phyloP scores from a whole-genome alignment of 2,888 invertebrate genomes.

The Pristionchus maxplancki region DNA sequence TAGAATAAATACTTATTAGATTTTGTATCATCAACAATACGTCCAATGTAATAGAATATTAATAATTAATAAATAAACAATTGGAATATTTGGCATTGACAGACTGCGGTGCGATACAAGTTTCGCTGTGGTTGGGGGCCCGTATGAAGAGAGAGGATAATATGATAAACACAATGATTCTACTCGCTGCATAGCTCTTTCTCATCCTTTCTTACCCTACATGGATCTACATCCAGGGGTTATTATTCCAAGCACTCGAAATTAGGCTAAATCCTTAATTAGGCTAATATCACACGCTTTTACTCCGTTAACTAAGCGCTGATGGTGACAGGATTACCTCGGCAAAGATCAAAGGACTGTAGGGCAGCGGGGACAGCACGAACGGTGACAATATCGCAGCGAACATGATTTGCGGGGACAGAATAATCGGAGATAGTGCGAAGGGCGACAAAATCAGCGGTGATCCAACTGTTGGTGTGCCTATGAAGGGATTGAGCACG shows the following conservation, averaged over 20 bases:
- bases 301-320: slow-evolving; percentile 58
- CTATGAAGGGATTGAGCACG: slow-evolving; percentile 66
- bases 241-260: neutral
- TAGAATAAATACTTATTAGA: neutral
- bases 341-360: slow-evolving; percentile 70
- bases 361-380: slow-evolving; percentile 73
- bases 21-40: no score
- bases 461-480: slow-evolving; percentile 59
- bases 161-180: neutral
- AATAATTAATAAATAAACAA: neutral
- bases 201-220: neutral
- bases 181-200: neutral
- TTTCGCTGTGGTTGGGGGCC: neutral
- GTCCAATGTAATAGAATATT: no score
- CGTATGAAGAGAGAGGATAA: neutral
- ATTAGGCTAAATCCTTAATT: neutral
- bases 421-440: slow-evolving; percentile 73
- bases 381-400: slow-evolving; percentile 73
- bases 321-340: slow-evolving; percentile 74
- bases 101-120: neutral
- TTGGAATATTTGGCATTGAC: neutral
- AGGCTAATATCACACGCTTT: neutral
- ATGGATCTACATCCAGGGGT: neutral
- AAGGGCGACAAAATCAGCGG: slow-evolving; percentile 57
- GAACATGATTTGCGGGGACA: slow-evolving; percentile 74